phyloP scores from a whole-genome alignment of 1,140 invertebrate species.

The Acromyrmex heyeri region DNA sequence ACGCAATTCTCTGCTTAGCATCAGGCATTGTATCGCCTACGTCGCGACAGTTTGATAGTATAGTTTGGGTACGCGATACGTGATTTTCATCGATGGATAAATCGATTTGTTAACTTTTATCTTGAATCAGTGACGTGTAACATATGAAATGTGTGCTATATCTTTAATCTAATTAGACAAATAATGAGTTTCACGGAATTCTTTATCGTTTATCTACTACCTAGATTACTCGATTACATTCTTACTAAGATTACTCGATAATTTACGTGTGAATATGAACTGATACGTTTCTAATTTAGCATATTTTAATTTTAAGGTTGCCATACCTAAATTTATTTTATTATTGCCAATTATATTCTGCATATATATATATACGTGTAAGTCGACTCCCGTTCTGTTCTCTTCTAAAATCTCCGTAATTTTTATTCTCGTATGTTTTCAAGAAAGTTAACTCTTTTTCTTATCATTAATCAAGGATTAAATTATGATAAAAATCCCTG shows the following conservation, averaged over 20 bases:
- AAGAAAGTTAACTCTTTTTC: too few relatives aligned
- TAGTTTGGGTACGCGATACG: conserved; percentile 2
- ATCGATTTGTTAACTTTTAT: conserved; percentile 13
- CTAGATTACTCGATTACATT: neutral
- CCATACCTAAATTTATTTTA: neutral
- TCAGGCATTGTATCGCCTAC: neutral
- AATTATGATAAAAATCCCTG: too few relatives aligned
- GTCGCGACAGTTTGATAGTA: conserved; percentile 1
- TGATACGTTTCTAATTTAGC: neutral
- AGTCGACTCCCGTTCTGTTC: too few relatives aligned
- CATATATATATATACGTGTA: neutral
- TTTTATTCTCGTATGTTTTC: too few relatives aligned
- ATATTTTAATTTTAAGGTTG: neutral
- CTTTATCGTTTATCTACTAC: neutral
- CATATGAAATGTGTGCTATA: conserved; percentile 8
- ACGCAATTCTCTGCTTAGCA: neutral
- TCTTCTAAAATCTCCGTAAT: too few relatives aligned
- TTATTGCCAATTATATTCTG: neutral
- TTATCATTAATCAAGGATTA: too few relatives aligned
- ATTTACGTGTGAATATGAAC: neutral
- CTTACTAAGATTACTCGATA: neutral
- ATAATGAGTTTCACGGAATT: conserved; percentile 29
- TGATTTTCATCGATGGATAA: neutral
- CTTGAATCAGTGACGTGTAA: neutral
- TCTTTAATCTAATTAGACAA: conserved; percentile 21